Evolutionary conservation across 2,113 vertebrate genomes (phyloP), one percentile per base, ranked within the genome.

Genomic region (Nothoprocta pentlandii): DNA sequence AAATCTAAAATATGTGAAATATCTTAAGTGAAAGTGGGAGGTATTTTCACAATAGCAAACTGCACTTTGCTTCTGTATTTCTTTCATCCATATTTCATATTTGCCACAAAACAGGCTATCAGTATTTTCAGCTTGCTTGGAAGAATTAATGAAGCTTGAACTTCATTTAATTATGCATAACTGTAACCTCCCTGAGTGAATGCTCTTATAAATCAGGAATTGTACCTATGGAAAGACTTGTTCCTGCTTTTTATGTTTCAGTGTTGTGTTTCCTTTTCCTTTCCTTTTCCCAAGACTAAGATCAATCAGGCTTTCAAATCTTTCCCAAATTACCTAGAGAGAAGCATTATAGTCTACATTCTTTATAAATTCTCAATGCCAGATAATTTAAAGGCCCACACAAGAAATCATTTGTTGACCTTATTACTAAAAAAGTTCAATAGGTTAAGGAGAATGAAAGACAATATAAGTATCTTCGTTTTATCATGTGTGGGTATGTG

Each of bases 31-130:
- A 7, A 39, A 70, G 22, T 10, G 20, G 87, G 69, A 76, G 22
- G 20, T 44, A 94, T 93, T 94, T 92, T 91, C 75, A 92, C 61
- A 90, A 87, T 22, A 71, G 6, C n/a, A 66, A 44, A 49, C 53
- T 30, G 9, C 44, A 92, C 25, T 44, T 80, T 75, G 12, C 77
- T 85, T 89, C 41, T 89, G 7, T 17, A 17, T 85, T 92, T 87
- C 51, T 93, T 87, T 76, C 71, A 66, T 80, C 19, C 19, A 28
- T 54, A 32, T 86, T 84, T 88, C 53, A 62, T 68, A 68, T 1
- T 63, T 49, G 7, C 12, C 20, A 15, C 49, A 88, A 79, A 74
- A 74, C 32, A 77, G 10, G 62, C 7, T 64, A 44, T 3, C 1
- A 88, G 41, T 61, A 82, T 85, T 94, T 82, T 77, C 42, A 87